phyloP scores from a whole-genome alignment of 2,797 vertebrate genomes.

The Carcharodon carcharias region DNA sequence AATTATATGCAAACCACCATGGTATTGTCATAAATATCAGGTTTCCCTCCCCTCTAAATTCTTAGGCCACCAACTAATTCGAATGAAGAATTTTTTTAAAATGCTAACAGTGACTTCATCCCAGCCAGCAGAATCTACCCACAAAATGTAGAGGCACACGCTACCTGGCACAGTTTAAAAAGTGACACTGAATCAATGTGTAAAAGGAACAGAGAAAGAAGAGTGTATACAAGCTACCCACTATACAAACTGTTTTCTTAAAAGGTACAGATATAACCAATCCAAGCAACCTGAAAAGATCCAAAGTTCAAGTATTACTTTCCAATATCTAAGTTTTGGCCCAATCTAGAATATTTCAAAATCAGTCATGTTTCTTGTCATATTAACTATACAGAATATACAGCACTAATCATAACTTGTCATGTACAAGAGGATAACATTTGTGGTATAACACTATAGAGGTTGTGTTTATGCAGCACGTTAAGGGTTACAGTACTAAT shows the following conservation, averaged over 20 bases:
- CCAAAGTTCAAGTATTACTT: background rate
- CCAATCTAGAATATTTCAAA: background rate
- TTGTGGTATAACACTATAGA: background rate
- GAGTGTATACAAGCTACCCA: background rate
- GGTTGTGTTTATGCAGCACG: background rate
- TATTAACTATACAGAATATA: background rate
- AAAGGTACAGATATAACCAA: background rate
- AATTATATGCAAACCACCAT: background rate
- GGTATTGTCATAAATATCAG: background rate
- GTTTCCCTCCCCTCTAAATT: background rate
- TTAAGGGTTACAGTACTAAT: background rate
- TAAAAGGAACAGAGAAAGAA: background rate
- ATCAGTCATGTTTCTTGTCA: background rate
- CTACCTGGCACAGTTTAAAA: background rate
- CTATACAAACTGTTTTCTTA: background rate
- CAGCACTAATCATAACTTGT: background rate
- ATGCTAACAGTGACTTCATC: background rate
- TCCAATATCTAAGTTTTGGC: background rate
- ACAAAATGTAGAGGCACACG: background rate
- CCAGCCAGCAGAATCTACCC: background rate
- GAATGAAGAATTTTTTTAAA: background rate
- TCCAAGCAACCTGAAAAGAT: background rate
- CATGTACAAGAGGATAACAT: background rate
- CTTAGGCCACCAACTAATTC: background rate
- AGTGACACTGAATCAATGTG: background rate